phyloP scores from a whole-genome alignment of 2,113 vertebrate species.

The Pelodiscus sinensis region DNA sequence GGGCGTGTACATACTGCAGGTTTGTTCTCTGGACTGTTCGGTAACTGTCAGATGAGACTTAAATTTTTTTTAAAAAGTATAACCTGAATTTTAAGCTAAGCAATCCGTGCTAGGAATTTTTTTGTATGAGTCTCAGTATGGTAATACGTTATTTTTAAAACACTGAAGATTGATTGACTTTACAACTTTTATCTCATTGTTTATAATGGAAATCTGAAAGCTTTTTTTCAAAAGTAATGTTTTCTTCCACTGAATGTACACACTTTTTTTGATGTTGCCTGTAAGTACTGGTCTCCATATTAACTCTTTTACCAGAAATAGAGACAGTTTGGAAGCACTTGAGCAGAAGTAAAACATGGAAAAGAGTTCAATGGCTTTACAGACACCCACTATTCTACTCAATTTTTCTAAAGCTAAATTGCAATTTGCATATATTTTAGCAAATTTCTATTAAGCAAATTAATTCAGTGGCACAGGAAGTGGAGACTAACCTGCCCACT shows the following conservation, averaged over 20 bases:
- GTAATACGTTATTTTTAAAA: constrained; percentile 29
- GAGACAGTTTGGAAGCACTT: background rate
- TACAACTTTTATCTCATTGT: background rate
- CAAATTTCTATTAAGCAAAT: background rate
- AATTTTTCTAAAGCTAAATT: background rate
- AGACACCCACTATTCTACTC: background rate
- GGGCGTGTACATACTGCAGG: background rate
- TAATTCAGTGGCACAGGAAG: background rate
- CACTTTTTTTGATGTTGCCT: background rate
- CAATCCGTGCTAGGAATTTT: constrained; percentile 22
- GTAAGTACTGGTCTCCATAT: constrained; percentile 20
- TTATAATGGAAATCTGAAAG: background rate
- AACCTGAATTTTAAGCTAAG: background rate
- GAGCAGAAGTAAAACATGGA: fast-evolving
- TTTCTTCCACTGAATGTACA: background rate
- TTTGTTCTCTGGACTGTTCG: constrained; percentile 33
- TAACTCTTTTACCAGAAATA: background rate
- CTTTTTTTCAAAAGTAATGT: background rate
- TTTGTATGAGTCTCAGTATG: constrained; percentile 41
- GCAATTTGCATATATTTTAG: background rate
- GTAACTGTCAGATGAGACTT: constrained; percentile 52
- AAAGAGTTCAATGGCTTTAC: background rate
- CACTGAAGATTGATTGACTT: background rate
- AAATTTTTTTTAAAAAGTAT: background rate
- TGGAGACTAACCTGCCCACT: background rate